These are phyloP conservation scores for silkworm (Bombyx mori) DNA, from an alignment of 1,140 invertebrate genomes.

Conservation along the genomic window ASM3026992v2 NC_085112.1:10661001-10661500, in stretches of 20 bases:
- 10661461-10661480: constrained; percentile 30
- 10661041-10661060: too few relatives aligned
- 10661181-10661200: too few relatives aligned
- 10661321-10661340: constrained; percentile 27
- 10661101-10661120: too few relatives aligned
- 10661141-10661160: too few relatives aligned
- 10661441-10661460: constrained; percentile 18
- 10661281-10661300: background rate
- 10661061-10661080: too few relatives aligned
- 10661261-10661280: background rate
- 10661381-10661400: constrained; percentile 15
- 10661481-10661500: constrained; percentile 35
- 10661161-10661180: too few relatives aligned
- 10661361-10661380: constrained; percentile 21
- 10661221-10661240: background rate
- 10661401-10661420: constrained; percentile 10
- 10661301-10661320: constrained; percentile 23
- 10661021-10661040: too few relatives aligned
- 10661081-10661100: too few relatives aligned
- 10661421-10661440: constrained; percentile 5
- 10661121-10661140: too few relatives aligned
- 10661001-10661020: too few relatives aligned
- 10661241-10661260: background rate
- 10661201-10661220: background rate
- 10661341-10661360: constrained; percentile 20